Percentiles rank a stretch among this genome's conserved stretches.
Evolutionary conservation across 2,888 invertebrate species (phyloP).

Genomic region (Drosophila fungiperda): DNA sequence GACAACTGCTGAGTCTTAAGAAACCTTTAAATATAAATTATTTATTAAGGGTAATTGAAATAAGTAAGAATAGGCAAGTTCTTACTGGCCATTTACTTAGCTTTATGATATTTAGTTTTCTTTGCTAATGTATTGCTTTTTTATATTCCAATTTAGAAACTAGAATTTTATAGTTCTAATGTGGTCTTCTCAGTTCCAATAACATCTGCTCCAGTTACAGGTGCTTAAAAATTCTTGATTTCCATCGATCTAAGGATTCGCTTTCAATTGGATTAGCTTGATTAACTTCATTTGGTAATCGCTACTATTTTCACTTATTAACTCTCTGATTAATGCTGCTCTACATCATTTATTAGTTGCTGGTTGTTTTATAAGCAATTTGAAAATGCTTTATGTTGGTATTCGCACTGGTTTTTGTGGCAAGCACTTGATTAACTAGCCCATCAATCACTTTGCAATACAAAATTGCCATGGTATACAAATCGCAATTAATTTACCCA

Average conservation of each 20-base stretch:
- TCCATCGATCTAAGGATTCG: background rate
- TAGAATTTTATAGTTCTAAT: background rate
- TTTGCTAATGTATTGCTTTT: background rate
- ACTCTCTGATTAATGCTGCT: background rate
- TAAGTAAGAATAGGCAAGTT: no score
- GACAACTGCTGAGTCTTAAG: background rate
- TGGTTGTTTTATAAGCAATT: background rate
- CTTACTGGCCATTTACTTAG: no score
- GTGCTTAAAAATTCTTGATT: background rate
- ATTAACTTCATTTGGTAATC: background rate
- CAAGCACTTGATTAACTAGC: slow-evolving; percentile 34
- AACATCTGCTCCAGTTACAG: background rate
- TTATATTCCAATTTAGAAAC: background rate
- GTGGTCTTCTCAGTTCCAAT: background rate
- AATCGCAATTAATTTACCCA: slow-evolving; percentile 75
- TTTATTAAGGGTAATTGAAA: background rate
- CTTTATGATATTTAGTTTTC: no score
- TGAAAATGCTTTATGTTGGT: slow-evolving; percentile 18
- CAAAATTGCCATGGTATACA: slow-evolving; percentile 63
- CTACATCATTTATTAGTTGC: background rate
- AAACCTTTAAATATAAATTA: background rate
- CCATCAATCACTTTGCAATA: slow-evolving; percentile 65
- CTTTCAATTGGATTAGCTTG: background rate
- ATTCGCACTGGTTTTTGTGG: slow-evolving; percentile 6
- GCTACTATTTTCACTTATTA: background rate